phyloP scores from a whole-genome alignment of 2,113 vertebrate species.

The Leptocoma aspasia region DNA sequence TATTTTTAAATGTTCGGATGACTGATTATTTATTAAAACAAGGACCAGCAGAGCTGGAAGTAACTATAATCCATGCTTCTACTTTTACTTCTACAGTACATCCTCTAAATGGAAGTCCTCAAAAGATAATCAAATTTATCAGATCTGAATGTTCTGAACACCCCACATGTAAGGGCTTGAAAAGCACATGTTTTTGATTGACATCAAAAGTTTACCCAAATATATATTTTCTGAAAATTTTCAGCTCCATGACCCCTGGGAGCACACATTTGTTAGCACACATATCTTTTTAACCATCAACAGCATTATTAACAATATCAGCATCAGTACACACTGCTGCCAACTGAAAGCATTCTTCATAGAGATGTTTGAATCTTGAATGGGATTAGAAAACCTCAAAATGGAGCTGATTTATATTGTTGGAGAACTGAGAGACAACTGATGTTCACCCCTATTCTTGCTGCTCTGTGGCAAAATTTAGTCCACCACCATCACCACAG shows the following conservation, averaged over 20 bases:
- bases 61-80: background rate
- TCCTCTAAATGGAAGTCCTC: background rate
- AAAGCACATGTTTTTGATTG: background rate
- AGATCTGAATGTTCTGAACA: background rate
- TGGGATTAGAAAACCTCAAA: background rate
- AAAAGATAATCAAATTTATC: background rate
- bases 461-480: background rate
- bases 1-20: background rate
- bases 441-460: background rate
- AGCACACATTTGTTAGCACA: background rate
- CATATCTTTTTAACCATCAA: background rate
- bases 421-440: background rate
- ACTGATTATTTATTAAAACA: background rate
- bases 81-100: background rate
- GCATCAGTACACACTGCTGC: background rate
- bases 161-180: background rate
- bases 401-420: background rate
- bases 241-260: background rate
- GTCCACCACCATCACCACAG: background rate
- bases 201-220: background rate
- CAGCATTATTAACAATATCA: background rate
- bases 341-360: background rate
- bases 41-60: background rate
- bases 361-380: background rate
- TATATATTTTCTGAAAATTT: background rate